These are phyloP conservation scores for Brachyhypopomus gauderio DNA, from an alignment of 2,113 vertebrate species.

Conservation along the genomic window DNA sequence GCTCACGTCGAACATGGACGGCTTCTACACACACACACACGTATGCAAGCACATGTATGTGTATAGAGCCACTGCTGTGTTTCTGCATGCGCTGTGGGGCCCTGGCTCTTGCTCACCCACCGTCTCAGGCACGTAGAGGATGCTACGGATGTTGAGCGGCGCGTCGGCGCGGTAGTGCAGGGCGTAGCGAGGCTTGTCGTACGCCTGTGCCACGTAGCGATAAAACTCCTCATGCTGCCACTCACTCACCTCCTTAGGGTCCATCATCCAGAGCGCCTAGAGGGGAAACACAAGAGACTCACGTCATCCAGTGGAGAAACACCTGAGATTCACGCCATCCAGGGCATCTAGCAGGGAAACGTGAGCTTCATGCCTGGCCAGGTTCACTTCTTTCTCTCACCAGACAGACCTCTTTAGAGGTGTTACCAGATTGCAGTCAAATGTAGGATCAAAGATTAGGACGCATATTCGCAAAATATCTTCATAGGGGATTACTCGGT, in stretches of 20 bases:
- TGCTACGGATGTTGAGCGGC: slow-evolving; percentile 92
- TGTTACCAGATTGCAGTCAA: too few species aligned
- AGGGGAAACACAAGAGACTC: neutral
- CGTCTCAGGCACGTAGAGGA: slow-evolving; percentile 91
- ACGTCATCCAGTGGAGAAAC: too few species aligned
- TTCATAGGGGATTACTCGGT: too few species aligned
- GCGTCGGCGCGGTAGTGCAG: slow-evolving; percentile 92
- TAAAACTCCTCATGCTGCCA: slow-evolving; percentile 97
- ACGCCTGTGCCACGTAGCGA: slow-evolving; percentile 85
- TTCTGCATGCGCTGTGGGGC: neutral
- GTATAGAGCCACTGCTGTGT: neutral
- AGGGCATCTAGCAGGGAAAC: too few species aligned
- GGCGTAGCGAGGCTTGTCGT: slow-evolving; percentile 89
- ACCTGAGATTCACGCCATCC: too few species aligned
- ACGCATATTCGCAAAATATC: too few species aligned
- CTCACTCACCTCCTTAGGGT: slow-evolving; percentile 87
- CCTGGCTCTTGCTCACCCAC: slow-evolving; percentile 62
- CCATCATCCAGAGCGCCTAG: slow-evolving; percentile 95
- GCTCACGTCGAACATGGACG: slow-evolving; percentile 95
- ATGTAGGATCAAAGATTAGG: too few species aligned
- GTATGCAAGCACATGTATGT: neutral
- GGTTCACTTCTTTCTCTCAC: too few species aligned
- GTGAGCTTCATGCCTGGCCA: too few species aligned
- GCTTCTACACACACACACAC: slow-evolving; percentile 77
- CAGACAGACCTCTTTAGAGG: too few species aligned